Percentiles rank a stretch among this genome's conserved stretches.
Evolutionary conservation across 1,140 invertebrate species (phyloP).

Genomic region (Ceratitis capitata): DNA sequence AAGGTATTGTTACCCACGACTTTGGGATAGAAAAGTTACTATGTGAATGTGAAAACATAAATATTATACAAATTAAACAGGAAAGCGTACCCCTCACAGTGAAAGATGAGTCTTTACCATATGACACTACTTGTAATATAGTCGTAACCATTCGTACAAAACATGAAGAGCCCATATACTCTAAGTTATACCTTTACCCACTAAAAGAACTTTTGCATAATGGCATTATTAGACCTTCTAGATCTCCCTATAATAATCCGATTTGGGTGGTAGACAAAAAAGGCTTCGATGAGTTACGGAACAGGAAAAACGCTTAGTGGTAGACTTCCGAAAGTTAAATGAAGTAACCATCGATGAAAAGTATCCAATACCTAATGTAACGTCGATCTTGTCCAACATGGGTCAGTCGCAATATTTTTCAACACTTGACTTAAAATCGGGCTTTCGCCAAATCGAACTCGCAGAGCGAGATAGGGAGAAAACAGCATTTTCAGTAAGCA

Average conservation of each 20-base stretch:
- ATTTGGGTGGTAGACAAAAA: no score
- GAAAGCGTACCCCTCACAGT: not conserved
- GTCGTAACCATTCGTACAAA: conserved; percentile 2
- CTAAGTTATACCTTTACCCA: conserved; percentile 40
- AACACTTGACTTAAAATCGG: conserved; percentile 53
- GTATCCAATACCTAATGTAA: conserved; percentile 30
- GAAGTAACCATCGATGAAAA: conserved; percentile 49
- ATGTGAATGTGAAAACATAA: not conserved
- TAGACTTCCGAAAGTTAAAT: conserved; percentile 57
- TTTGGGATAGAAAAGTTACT: not conserved
- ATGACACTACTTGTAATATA: not conserved
- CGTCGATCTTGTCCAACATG: conserved; percentile 52
- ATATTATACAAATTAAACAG: conserved; percentile 12
- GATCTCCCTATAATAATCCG: no score
- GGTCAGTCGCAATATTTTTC: conserved; percentile 54
- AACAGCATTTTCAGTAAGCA: conserved; percentile 8
- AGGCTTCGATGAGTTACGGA: conserved; percentile 14
- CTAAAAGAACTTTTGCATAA: conserved; percentile 32
- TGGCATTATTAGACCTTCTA: no score
- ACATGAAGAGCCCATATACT: conserved; percentile 26
- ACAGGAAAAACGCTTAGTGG: conserved; percentile 43
- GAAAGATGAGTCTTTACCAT: not conserved
- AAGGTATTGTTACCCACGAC: no score
- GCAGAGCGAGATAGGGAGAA: conserved; percentile 19
- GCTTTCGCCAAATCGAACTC: conserved; percentile 55